A percentile compares a stretch with the other conserved stretches of the same genome.
phyloP scores from a whole-genome alignment of 2,797 vertebrate species.

The Xiphorhynchus erythropygius region DNA sequence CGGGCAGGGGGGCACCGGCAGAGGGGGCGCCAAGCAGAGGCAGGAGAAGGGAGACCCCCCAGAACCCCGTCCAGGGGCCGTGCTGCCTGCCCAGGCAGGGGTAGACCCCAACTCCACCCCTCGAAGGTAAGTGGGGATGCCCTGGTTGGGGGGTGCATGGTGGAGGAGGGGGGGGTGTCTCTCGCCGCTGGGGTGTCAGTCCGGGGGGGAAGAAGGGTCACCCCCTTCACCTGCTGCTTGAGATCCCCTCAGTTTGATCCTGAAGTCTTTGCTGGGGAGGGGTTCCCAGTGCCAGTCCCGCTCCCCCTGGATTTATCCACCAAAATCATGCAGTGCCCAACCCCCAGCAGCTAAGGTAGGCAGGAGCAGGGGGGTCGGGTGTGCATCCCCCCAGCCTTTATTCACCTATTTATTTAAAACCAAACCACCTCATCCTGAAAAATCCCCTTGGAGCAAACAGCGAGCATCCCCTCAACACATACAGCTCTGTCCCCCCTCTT shows the following conservation, averaged over 20 bases:
- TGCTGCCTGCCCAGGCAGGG: background rate
- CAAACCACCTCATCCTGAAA: background rate
- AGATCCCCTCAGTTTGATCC: background rate
- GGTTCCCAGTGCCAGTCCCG: background rate
- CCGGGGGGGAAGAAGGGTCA: fast-evolving
- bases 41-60: background rate
- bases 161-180: background rate
- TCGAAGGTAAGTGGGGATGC: background rate
- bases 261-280: no score
- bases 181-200: fast-evolving
- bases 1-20: background rate
- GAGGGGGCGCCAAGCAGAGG: background rate
- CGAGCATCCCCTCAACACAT: fast-evolving
- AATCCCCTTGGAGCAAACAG: background rate
- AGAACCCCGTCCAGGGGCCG: background rate
- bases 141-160: fast-evolving
- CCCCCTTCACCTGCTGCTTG: background rate
- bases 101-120: background rate
- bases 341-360: background rate
- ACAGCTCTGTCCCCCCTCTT: background rate
- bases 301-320: background rate
- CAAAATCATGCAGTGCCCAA: background rate
- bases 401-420: background rate
- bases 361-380: background rate
- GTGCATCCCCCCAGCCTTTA: background rate